Base-by-base conservation (phyloP, 2,888 invertebrate genomes). In the Eueremaeus valkanovi region DNA sequence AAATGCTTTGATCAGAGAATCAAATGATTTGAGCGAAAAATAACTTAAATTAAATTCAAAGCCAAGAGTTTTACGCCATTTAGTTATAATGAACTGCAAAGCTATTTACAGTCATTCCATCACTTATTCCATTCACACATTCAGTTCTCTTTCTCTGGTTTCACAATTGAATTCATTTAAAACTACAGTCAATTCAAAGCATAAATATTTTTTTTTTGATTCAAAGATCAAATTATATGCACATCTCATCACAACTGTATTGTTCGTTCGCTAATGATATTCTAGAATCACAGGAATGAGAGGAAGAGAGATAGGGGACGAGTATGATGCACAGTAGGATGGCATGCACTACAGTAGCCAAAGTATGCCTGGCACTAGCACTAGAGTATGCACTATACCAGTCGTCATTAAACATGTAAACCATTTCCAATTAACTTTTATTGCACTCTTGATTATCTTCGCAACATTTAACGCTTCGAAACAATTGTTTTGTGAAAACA, bases 341-440 rank as follows among this genome's bases (percentile, higher is more conserved):
- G n/a, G n/a, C n/a, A n/a, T n/a, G n/a, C n/a, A n/a, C n/a, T 21
- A 49, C 49, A 29, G 58, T 58, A 58, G 58, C 8, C 27, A 58
- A 13, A n/a, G n/a, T n/a, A n/a, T n/a, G 24, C 27, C 11, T 58
- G 27, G 11, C 18, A 18, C 49, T n/a, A 3, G 49, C 49, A n/a
- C 58, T 58, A 27, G 58, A n/a, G n/a, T n/a, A n/a, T n/a, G n/a
- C n/a, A n/a, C n/a, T n/a, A n/a, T n/a, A n/a, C n/a, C 27, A 45
- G 18, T 61, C 9, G 9, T 61, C 61, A 61, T 70, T 70, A 70
- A 40, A 70, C 70, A 70, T 42, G 70, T 42, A 70, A 70, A 70
- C 70, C 70, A 45, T 70, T 70, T 70, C 45, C 45, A 70, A 70
- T 70, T 70, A 70, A 70, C 70, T 70, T 70, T 70, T 70, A 70